Base-by-base conservation (phyloP, 2,888 invertebrate genomes). In the Ashinkailepas kermadecensis region DNA sequence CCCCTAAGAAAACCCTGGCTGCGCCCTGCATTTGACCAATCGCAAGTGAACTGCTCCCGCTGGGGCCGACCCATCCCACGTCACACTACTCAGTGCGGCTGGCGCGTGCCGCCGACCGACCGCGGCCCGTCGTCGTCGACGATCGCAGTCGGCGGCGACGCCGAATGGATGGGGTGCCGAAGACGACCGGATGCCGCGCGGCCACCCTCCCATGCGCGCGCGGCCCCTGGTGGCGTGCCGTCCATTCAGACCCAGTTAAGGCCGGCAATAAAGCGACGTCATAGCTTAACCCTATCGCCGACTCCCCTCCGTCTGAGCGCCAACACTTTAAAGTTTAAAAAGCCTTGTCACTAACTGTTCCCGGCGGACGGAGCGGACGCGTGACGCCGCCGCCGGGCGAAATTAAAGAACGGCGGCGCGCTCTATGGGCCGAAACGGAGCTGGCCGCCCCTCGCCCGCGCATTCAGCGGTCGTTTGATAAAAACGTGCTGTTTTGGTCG, bases 311-410 rank as follows among this genome's bases (percentile, higher is more conserved):
- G 56, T 56, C 74, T 56, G 74, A 39, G 54, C 74, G 54, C 74
- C 54, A 74, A 74, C 79, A 79, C 79, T 79, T 79, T 58, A 79
- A 79, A 79, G 58, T 79, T 79, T 79, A 79, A 79, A 79, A 79
- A 79, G 79, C 79, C 58, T 79, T 59, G 79, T 79, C 79, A 79
- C 79, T 79, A 79, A 79, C 79, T 79, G 79, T 59, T 79, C 79
- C 79, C 79, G 58, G 57, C 79, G 79, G 79, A 23, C 54, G 18
- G 21, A 11, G 18, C 56, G 11, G 11, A 1, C 15, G 54, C 74
- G 74, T 74, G 74, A 74, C 56, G 74, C 54, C 74, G 74, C 11
- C 74, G 54, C 15, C n/a, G 39, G 74, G 54, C 56, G 74, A 74
- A 74, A 74, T 74, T 74, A 56, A 74, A 74, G 74, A 70, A 74